These are phyloP conservation scores for Papilio polyxenes DNA, from an alignment of 1,140 invertebrate species.

Conservation along the genomic window DNA sequence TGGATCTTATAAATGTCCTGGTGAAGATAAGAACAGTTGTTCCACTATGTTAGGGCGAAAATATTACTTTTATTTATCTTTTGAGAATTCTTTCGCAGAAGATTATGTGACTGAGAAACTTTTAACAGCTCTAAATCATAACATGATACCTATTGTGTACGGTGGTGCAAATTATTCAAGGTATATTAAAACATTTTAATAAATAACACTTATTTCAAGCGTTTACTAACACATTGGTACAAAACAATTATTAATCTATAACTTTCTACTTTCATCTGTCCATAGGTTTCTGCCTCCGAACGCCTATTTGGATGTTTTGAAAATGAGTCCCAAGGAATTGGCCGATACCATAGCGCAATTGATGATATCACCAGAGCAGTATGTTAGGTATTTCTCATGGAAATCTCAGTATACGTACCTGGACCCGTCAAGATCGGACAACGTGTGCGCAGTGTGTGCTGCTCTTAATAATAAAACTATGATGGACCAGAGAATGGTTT, in stretches of 20 bases:
- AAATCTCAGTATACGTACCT: slow-evolving; percentile 57
- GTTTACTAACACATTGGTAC: no score
- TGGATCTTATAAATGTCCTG: slow-evolving; percentile 70
- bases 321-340: slow-evolving; percentile 44
- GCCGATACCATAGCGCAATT: slow-evolving; percentile 53
- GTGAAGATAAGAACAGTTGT: slow-evolving; percentile 59
- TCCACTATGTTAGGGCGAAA: slow-evolving; percentile 71
- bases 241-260: slow-evolving; percentile 7
- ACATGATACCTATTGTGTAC: slow-evolving; percentile 80
- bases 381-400: slow-evolving; percentile 63
- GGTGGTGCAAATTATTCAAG: slow-evolving; percentile 73
- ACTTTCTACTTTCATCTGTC: slow-evolving; percentile 31
- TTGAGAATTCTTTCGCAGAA: slow-evolving; percentile 84
- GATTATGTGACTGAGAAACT: slow-evolving; percentile 86
- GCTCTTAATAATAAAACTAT: slow-evolving; percentile 56
- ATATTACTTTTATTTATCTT: slow-evolving; percentile 86
- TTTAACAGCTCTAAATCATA: slow-evolving; percentile 76
- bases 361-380: slow-evolving; percentile 52
- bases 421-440: slow-evolving; percentile 50
- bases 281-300: slow-evolving; percentile 69
- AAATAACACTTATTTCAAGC: neutral
- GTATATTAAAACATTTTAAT: slow-evolving; percentile 45
- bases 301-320: slow-evolving; percentile 61
- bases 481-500: slow-evolving; percentile 49
- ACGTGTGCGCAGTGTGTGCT: slow-evolving; percentile 62